Base-by-base conservation (phyloP, 2,888 invertebrate species). In the Acrocyrtus sp. region DNA sequence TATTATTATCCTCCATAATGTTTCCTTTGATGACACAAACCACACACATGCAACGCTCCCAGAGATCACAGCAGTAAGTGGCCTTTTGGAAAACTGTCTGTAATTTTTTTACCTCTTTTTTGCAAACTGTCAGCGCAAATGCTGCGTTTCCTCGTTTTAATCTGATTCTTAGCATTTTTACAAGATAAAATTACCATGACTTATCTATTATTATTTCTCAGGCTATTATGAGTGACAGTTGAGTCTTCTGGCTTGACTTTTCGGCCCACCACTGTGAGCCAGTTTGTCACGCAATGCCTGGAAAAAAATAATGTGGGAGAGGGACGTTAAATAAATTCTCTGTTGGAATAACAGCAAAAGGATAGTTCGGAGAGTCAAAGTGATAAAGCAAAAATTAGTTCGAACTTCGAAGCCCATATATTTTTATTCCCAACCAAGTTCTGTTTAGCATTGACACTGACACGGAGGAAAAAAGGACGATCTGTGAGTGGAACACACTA, bases 41-140 rank as follows among this genome's bases (percentile, higher is more conserved):
- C 72, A 66, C 72, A 63, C 72, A 66, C 72, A 72, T 72, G 60
- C 65, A 66, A 56, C n/a, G 19, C 48, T 15, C 22, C n/a, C n/a
- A n/a, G n/a, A n/a, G n/a, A n/a, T n/a, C n/a, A n/a, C n/a, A n/a
- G n/a, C n/a, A n/a, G n/a, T n/a, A n/a, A n/a, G n/a, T n/a, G n/a
- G 48, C n/a, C 17, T 48, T 48, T 65, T 65, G 47, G 56, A 56
- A 22, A 50, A 50, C 2, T n/a, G n/a, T n/a, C n/a, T n/a, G n/a
- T n/a, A n/a, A n/a, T n/a, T n/a, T n/a, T n/a, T n/a, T n/a, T n/a
- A n/a, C n/a, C n/a, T n/a, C n/a, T n/a, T n/a, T n/a, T n/a, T n/a
- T n/a, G n/a, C n/a, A n/a, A n/a, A n/a, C n/a, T n/a, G n/a, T n/a
- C n/a, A n/a, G n/a, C n/a, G n/a, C n/a, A n/a, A n/a, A n/a, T n/a